phyloP scores from a whole-genome alignment of 2,888 invertebrate species.

The Tenthredo livida region DNA sequence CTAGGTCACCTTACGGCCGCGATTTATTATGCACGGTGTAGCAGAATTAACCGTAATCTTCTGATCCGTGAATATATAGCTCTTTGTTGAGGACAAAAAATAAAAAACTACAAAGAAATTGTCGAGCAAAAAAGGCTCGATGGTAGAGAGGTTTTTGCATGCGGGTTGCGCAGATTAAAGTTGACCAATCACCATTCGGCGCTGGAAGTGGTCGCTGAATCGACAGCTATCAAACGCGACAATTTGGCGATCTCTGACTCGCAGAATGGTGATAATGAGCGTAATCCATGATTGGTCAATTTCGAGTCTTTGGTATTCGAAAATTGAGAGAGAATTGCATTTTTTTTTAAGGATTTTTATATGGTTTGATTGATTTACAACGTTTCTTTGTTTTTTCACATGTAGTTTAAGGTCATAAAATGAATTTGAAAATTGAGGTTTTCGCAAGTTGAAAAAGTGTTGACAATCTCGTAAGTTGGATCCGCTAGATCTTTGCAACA shows the following conservation, averaged over 20 bases:
- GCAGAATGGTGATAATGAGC: not conserved
- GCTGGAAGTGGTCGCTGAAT: not conserved
- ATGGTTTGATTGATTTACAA: not conserved
- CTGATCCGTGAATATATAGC: not conserved
- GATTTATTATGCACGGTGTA: not conserved
- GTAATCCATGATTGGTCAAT: not conserved
- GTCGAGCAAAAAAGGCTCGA: not conserved
- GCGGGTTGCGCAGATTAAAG: not conserved
- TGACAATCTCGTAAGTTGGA: not conserved
- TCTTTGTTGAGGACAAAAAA: not conserved
- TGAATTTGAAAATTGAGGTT: not conserved
- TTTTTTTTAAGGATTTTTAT: not conserved
- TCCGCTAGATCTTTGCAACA: not conserved
- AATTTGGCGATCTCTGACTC: not conserved
- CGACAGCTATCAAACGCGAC: not conserved
- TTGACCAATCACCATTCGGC: not conserved
- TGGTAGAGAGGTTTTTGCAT: not conserved
- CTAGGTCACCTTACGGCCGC: not conserved
- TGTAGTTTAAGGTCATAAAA: not conserved
- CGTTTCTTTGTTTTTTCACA: too few relatives aligned
- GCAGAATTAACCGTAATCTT: not conserved
- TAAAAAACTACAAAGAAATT: not conserved
- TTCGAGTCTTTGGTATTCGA: not conserved
- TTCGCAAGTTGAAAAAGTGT: not conserved
- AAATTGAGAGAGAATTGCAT: not conserved